phyloP scores from a whole-genome alignment of 2,113 vertebrate species.

The Oceanites oceanicus region DNA sequence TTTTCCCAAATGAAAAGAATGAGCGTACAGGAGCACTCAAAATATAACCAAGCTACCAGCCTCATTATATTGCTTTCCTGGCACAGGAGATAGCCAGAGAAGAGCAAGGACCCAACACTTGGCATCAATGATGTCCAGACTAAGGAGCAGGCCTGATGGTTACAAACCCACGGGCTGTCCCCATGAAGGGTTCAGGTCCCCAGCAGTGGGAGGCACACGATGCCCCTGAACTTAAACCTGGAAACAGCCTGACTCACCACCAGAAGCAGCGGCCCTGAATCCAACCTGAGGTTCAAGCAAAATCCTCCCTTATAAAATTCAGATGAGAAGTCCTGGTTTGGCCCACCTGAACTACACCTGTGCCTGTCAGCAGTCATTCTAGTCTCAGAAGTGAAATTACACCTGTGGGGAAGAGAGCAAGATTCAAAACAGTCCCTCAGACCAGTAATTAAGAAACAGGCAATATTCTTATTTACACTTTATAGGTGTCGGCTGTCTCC shows the following conservation, averaged over 20 bases:
- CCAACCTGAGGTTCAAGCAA: background rate
- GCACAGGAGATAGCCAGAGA: background rate
- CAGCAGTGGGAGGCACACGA: background rate
- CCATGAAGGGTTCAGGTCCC: background rate
- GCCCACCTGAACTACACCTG: background rate
- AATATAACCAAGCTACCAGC: background rate
- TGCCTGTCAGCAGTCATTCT: background rate
- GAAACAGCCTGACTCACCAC: background rate
- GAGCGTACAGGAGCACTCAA: background rate
- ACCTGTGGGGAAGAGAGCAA: background rate
- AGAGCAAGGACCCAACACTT: background rate
- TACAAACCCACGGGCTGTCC: background rate
- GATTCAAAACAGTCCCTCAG: background rate
- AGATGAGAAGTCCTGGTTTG: background rate
- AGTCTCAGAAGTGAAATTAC: background rate
- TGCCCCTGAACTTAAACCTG: background rate
- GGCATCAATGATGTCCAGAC: rapidly evolving
- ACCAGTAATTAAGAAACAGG: background rate
- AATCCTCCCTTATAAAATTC: background rate
- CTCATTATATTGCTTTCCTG: background rate
- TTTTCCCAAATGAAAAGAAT: background rate
- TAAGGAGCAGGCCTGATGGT: rapidly evolving
- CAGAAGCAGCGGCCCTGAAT: background rate
- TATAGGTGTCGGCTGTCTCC: background rate
- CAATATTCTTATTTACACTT: background rate